phyloP scores from a whole-genome alignment of 23 tunicate genomes.

The Trididemnum clinides region DNA sequence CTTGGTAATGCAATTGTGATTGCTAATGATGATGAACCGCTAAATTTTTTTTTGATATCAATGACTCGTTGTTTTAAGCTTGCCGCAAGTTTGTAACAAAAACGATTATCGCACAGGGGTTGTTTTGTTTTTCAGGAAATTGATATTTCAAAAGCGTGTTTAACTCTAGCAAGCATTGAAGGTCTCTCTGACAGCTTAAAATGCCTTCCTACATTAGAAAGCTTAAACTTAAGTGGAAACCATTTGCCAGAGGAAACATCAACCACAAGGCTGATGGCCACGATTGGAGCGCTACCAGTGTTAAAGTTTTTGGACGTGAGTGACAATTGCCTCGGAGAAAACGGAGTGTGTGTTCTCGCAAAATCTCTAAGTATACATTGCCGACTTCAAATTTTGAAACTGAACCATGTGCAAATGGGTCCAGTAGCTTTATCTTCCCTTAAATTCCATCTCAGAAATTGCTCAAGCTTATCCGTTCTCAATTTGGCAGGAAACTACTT shows the following conservation, averaged over 20 bases:
- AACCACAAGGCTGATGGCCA: background rate
- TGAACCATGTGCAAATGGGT: slow-evolving; percentile 63
- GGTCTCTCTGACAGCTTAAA: background rate
- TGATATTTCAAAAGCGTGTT: slow-evolving; percentile 19
- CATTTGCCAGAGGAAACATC: slow-evolving; percentile 43
- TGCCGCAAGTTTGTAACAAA: no score
- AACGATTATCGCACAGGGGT: background rate
- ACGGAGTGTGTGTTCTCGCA: slow-evolving; percentile 39
- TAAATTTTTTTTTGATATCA: no score
- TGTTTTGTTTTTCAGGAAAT: slow-evolving; percentile 23
- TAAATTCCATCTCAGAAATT: slow-evolving; percentile 18
- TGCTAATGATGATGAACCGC: no score
- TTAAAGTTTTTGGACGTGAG: slow-evolving; percentile 56
- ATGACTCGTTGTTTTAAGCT: no score
- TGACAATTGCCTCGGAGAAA: slow-evolving; percentile 57
- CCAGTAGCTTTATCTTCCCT: slow-evolving; percentile 52
- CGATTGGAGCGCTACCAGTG: slow-evolving; percentile 3
- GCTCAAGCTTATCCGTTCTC: slow-evolving; percentile 3
- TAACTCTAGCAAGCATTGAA: slow-evolving; percentile 14
- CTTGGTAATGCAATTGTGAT: background rate
- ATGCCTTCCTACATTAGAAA: background rate
- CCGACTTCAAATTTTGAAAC: slow-evolving; percentile 12
- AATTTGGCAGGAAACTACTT: slow-evolving; percentile 49
- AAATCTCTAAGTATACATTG: slow-evolving; percentile 5
- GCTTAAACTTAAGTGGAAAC: slow-evolving; percentile 44